Base-by-base conservation (phyloP, 1,140 invertebrate species). In the Euura lappo region DNA sequence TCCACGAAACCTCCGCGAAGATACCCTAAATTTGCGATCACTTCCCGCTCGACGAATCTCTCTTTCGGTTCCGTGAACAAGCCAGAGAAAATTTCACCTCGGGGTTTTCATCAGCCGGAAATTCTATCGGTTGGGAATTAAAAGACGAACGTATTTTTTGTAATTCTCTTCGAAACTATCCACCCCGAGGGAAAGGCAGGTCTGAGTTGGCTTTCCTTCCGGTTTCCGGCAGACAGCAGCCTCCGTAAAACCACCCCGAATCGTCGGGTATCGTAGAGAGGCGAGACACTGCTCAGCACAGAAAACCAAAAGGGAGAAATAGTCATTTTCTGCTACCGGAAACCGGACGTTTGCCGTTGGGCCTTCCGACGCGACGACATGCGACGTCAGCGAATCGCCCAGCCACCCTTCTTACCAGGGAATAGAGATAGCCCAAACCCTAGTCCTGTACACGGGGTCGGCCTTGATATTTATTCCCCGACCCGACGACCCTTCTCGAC, bases 11-110 rank as follows among this genome's bases (percentile, higher is more conserved):
- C 28, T 28, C 65, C 10, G n/a, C 51, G 69, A 80, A 82, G 80
- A 85, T 83, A 83, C 82, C 79, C 79, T 74, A 79, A 83, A 83
- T 79, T 82, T 80, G 76, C 79, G 75, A 80, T 80, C 76, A 72
- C 74, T 76, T 6, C 44, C 51, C 13, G 51, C 51, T 60, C 51
- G 51, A 60, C 51, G 51, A n/a, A 60, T 60, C 51, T 60, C 51
- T 60, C 51, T 60, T 60, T 60, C 51, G 51, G 8, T 60, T 60
- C 51, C 51, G 51, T n/a, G 28, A 28, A 28, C 28, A 28, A 28
- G 28, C 28, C 0, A 28, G 28, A 28, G 28, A 0, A 28, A 28
- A 28, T 28, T 28, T 28, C 28, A 28, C 28, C 28, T 28, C 28
- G 0, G 28, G 28, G 0, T 28, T 28, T 28, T 28, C 28, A 1